phyloP scores from a whole-genome alignment of 2,888 invertebrate genomes.

The Trachelus iudaicus region DNA sequence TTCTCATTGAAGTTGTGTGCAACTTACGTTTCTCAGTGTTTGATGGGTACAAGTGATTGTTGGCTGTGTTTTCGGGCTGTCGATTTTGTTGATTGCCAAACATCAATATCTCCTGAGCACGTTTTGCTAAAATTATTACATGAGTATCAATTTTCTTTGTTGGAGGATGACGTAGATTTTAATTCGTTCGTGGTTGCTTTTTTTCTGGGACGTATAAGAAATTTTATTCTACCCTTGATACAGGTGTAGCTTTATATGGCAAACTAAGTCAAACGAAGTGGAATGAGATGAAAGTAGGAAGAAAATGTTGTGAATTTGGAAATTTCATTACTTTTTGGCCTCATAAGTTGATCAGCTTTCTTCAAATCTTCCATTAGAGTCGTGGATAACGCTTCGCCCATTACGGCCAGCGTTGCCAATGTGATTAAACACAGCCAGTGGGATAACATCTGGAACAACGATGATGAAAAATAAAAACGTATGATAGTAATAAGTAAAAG shows the following conservation, averaged over 20 bases:
- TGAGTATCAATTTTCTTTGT: not conserved
- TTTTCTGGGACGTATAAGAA: not conserved
- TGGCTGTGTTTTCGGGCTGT: conserved; percentile 36
- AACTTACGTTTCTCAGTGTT: conserved; percentile 50
- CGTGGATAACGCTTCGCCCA: conserved; percentile 48
- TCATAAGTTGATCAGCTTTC: conserved; percentile 50
- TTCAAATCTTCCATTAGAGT: conserved; percentile 52
- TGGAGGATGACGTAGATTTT: not conserved
- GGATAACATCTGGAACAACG: conserved; percentile 44
- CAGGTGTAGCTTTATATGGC: not conserved
- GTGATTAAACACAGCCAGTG: conserved; percentile 42
- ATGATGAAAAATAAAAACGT: not conserved
- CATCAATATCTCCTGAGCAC: conserved; percentile 64
- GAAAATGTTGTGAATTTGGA: not conserved
- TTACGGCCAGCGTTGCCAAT: conserved; percentile 40
- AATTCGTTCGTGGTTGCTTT: not conserved
- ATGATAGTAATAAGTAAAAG: not conserved
- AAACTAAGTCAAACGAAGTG: not conserved
- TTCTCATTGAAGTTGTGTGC: not conserved
- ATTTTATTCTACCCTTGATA: not conserved
- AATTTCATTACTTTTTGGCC: conserved; percentile 53
- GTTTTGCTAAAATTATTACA: conserved; percentile 51
- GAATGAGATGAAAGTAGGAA: not conserved
- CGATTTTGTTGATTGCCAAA: conserved; percentile 65
- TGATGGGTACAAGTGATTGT: conserved; percentile 31